Percentiles rank a stretch among this genome's conserved stretches.
These are phyloP conservation scores for Sebastes diploproa DNA, from an alignment of 2,797 vertebrate species.

Conservation along the genomic window DNA sequence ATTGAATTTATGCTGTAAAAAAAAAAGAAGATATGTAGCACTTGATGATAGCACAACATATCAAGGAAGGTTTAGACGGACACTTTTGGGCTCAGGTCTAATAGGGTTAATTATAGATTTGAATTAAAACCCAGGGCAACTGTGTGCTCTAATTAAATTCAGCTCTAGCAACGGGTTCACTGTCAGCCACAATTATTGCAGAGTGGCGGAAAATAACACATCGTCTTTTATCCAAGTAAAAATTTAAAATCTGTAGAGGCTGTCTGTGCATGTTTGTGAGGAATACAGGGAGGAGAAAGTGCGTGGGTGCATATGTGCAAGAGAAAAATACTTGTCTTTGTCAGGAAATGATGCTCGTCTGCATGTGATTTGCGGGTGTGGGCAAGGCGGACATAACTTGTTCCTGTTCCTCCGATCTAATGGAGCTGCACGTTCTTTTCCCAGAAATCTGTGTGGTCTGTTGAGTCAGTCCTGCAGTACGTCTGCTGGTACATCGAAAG, in stretches of 20 bases:
- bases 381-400: constrained; percentile 12
- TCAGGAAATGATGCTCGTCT: constrained; percentile 18
- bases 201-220: neutral
- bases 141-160: neutral
- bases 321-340: constrained; percentile 6
- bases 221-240: neutral
- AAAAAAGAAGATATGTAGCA: neutral
- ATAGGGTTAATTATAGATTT: neutral
- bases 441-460: constrained; percentile 69
- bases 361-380: constrained; percentile 30
- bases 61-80: neutral
- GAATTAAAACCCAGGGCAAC: neutral
- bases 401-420: constrained; percentile 30
- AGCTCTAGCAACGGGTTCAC: neutral
- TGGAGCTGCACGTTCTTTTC: constrained; percentile 37
- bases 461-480: constrained; percentile 51
- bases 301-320: neutral
- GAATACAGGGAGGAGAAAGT: neutral
- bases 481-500: constrained; percentile 45
- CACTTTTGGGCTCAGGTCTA: neutral
- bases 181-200: neutral
- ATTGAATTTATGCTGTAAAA: neutral
- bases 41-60: neutral
- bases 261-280: neutral
- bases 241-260: neutral